Base-by-base conservation (phyloP, 1,140 invertebrate species). In the Diabrotica undecimpunctata region DNA sequence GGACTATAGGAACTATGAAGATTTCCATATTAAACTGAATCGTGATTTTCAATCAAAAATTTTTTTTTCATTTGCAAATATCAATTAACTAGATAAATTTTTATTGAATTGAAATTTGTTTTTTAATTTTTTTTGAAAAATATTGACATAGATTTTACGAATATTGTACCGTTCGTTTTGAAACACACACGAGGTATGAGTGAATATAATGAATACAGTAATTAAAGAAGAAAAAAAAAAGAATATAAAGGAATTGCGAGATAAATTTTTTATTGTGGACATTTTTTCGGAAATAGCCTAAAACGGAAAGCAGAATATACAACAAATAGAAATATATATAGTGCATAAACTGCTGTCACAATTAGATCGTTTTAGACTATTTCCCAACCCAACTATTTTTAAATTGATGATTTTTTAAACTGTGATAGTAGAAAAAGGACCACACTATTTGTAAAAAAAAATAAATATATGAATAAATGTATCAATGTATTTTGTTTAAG, bases 401-500 rank as follows among this genome's bases (percentile, higher is more conserved):
- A 69, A 73, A 73, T 71, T 75, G 61, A 72, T 77, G 69, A 71
- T 72, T 75, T 76, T 77, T 73, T 74, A 74, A 77, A 73, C 77
- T 79, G 77, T 79, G 77, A 79, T 79, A 79, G 75, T 78, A 77
- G 76, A 70, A 72, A 71, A 73, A 71, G 77, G 76, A 78, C 77
- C 76, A 78, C 76, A 78, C 72, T 74, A 74, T 78, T 77, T 79
- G 77, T 78, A 78, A 78, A 77, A 74, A 76, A 65, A 71, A 71
- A 74, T 66, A 71, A 73, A 73, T 71, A 74, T 71, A 72, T 74
- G 62, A 70, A 77, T 77, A 75, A 76, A 75, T 76, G 75, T 77
- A 75, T 76, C 64, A 70, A 77, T 75, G 73, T 75, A 75, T 59
- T 65, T 59, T 14, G 25, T 55, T 2, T 6, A 46, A 46, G 41